These are phyloP conservation scores for Oryzias dopingdopingensis DNA, from an alignment of 2,797 vertebrate genomes.

Conservation along the genomic window DNA sequence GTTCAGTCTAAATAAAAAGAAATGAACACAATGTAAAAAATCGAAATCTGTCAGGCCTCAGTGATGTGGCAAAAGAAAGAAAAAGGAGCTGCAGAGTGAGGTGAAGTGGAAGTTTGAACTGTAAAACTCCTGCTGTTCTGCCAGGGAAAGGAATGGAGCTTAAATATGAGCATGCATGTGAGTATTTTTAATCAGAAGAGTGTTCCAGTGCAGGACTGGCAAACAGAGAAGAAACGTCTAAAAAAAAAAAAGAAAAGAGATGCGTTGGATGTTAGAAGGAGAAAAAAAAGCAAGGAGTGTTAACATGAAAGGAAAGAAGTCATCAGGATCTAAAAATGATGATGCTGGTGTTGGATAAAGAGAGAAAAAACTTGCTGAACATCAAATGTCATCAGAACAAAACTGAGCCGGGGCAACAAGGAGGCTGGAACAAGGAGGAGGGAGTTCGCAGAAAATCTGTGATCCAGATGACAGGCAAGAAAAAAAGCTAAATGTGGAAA, in stretches of 20 bases:
- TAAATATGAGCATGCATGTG: constrained; percentile 39
- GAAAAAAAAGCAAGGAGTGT: constrained; percentile 11
- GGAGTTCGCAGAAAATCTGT: constrained; percentile 35
- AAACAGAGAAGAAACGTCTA: constrained; percentile 34
- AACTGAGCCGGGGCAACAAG: constrained; percentile 41
- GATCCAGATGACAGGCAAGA: constrained; percentile 58
- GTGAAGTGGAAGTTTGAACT: constrained; percentile 27
- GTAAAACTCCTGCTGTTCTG: constrained; percentile 30
- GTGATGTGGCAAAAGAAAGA: constrained; percentile 17
- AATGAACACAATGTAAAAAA: too few relatives aligned
- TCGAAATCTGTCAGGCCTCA: constrained; percentile 6
- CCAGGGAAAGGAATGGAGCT: constrained; percentile 55
- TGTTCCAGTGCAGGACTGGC: constrained; percentile 33
- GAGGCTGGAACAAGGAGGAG: constrained; percentile 25
- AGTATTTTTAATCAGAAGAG: constrained; percentile 27
- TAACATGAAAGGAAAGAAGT: constrained; percentile 28
- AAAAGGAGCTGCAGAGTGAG: constrained; percentile 5
- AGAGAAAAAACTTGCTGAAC: constrained; percentile 14
- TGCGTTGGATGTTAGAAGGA: constrained; percentile 25
- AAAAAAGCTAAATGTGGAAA: constrained; percentile 53
- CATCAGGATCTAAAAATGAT: constrained; percentile 13
- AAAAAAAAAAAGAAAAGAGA: constrained; percentile 40
- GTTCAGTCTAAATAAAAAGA: too few relatives aligned
- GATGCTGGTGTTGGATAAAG: constrained; percentile 19
- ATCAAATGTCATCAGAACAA: constrained; percentile 18